Conservation (phyloP, 2,888 invertebrate species). For the Callyntrura guangdongensis region DNA sequence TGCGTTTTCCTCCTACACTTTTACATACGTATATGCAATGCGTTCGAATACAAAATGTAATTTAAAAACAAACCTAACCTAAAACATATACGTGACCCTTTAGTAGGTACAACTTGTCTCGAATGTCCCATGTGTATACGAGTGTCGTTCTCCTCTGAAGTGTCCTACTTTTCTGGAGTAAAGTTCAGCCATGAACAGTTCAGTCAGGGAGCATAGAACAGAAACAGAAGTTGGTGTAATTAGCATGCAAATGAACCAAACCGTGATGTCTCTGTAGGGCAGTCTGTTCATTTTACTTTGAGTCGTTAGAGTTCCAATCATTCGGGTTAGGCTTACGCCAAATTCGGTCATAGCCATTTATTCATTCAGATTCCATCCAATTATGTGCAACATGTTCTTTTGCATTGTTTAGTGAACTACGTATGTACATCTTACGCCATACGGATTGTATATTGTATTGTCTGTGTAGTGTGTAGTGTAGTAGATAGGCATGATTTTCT, state of each 20-base stretch:
- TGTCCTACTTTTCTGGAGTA: background rate
- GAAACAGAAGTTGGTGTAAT: slow-evolving; percentile 70
- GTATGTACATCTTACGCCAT: too few relatives aligned
- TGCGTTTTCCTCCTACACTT: background rate
- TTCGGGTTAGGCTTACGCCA: slow-evolving; percentile 33
- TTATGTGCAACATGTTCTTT: slow-evolving; percentile 40
- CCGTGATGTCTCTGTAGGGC: slow-evolving; percentile 52
- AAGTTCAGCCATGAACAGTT: slow-evolving; percentile 14
- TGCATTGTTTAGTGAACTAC: background rate
- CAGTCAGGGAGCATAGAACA: slow-evolving; percentile 37
- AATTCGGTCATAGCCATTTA: slow-evolving; percentile 67
- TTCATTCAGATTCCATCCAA: slow-evolving; percentile 51
- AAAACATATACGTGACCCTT: background rate
- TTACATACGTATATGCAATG: too few relatives aligned
- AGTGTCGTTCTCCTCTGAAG: background rate
- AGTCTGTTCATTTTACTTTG: slow-evolving; percentile 36
- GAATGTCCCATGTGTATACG: background rate
- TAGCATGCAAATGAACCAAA: slow-evolving; percentile 70
- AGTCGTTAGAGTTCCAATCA: slow-evolving; percentile 40
- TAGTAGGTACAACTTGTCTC: background rate
- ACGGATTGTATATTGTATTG: too few relatives aligned
- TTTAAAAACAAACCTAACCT: too few relatives aligned
- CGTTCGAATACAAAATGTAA: too few relatives aligned
- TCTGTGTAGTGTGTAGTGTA: too few relatives aligned
- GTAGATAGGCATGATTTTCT: too few relatives aligned